Base-by-base conservation (phyloP, 2,888 invertebrate genomes). In the Ctenicera cuprea region DNA sequence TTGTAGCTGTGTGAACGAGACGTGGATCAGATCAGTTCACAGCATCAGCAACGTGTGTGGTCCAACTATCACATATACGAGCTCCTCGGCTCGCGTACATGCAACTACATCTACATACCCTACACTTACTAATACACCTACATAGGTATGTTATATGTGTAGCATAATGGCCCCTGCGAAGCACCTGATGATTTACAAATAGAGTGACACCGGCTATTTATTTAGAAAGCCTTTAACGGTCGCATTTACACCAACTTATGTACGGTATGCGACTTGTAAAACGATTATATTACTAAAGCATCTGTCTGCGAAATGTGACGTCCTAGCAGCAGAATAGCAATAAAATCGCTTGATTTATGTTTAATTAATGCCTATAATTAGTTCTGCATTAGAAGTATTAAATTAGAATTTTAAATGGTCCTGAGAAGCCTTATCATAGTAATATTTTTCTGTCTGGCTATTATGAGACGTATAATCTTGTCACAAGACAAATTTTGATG, bases 31-130 rank as follows among this genome's bases (percentile, higher is more conserved):
- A 82, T 82, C 82, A 81, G 80, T 82, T 82, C 82, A 81, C 82
- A 82, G 82, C 82, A 82, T 79, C 79, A 78, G 64, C 82, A 75
- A 80, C 82, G 82, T 82, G 82, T 82, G 82, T 82, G 82, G 82
- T 82, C 82, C 79, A 73, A 43, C 76, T 75, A 76, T 79, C 77
- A 78, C 79, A 78, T 76, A 78, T 75, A 76, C 74, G 57, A 45
- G 64, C 63, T 38, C 33, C 68, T 45, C 37, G 65, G 41, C 50
- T 65, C 43, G 57, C 65, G 65, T 41, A 71, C 65, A 74, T 64
- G 66, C 70, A 70, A 65, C 64, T 57, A 72, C 59, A 75, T 64
- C 52, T 71, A 71, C 68, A 75, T 72, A 71, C 72, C 52, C 45
- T 59, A 64, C 70, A 63, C 48, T 38, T 64, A 69, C 75, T 59